These are phyloP conservation scores for Watersipora subatra DNA, from an alignment of 1,140 invertebrate species.

Conservation along the genomic window DNA sequence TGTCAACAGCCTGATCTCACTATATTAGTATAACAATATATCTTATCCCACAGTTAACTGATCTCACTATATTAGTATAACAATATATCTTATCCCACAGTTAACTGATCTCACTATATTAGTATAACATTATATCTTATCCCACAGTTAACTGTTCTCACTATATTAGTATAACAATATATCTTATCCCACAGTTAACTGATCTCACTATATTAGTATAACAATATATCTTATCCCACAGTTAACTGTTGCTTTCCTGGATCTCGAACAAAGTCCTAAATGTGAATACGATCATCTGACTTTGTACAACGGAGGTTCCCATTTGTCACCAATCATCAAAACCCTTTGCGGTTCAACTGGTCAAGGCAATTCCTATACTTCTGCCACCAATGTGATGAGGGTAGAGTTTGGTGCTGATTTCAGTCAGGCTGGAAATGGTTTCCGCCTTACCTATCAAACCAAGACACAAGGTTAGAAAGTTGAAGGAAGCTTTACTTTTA, in stretches of 20 bases:
- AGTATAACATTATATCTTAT: no score
- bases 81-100: no score
- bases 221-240: slow-evolving; percentile 22
- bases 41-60: no score
- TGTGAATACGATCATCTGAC: slow-evolving; percentile 86
- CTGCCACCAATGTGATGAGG: slow-evolving; percentile 69
- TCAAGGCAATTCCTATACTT: slow-evolving; percentile 64
- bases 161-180: no score
- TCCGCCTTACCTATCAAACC: slow-evolving; percentile 33
- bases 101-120: no score
- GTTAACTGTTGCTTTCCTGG: slow-evolving; percentile 84
- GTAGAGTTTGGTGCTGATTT: slow-evolving; percentile 77
- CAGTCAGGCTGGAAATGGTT: slow-evolving; percentile 52
- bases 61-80: no score
- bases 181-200: no score
- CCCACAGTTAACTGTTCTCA: no score
- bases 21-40: no score
- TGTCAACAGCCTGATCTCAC: no score
- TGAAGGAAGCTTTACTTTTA: no score
- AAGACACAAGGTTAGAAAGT: slow-evolving; percentile 19
- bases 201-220: no score
- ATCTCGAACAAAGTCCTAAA: slow-evolving; percentile 79
- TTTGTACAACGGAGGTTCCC: slow-evolving; percentile 67
- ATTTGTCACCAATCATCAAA: slow-evolving; percentile 42
- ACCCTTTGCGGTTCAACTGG: slow-evolving; percentile 60